Evolutionary conservation across 2,113 vertebrate genomes (phyloP).

Genomic region (Polyodon spathula): DNA sequence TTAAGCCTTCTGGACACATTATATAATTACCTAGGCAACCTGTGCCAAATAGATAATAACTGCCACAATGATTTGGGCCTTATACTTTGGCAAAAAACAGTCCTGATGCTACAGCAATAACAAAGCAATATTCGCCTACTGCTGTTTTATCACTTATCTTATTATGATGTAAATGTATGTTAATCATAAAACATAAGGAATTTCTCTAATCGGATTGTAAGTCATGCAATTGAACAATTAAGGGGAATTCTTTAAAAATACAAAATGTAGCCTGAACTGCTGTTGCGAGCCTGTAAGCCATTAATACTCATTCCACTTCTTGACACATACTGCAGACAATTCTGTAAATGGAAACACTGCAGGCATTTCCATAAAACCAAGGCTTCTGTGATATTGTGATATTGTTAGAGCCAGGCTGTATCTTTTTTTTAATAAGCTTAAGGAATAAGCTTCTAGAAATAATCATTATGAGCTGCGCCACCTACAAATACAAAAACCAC

Average conservation of each 20-base stretch:
- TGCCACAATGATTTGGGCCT: no score
- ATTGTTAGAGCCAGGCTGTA: constrained; percentile 40
- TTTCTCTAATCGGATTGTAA: constrained; percentile 61
- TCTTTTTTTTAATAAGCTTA: constrained; percentile 47
- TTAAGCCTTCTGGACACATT: no score
- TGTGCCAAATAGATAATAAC: no score
- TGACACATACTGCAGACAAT: constrained; percentile 39
- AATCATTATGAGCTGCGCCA: constrained; percentile 16
- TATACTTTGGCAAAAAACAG: no score
- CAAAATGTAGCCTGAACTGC: constrained; percentile 32
- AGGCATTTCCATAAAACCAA: constrained; percentile 32
- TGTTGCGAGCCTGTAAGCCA: constrained; percentile 50
- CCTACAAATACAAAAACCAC: neutral
- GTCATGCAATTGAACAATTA: constrained; percentile 29
- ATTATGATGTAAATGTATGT: constrained; percentile 60
- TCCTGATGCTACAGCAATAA: neutral
- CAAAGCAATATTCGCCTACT: constrained; percentile 41
- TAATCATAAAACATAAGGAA: constrained; percentile 49
- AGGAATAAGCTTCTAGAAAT: constrained; percentile 26
- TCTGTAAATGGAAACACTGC: constrained; percentile 38
- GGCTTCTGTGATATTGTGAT: constrained; percentile 36
- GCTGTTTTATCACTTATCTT: constrained; percentile 43
- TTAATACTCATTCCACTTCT: constrained; percentile 44
- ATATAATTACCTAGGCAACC: no score
- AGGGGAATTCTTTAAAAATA: constrained; percentile 27